Percentiles rank a stretch among this genome's conserved stretches.
phyloP scores from a whole-genome alignment of 2,797 vertebrate species.

The Scyliorhinus canicula region DNA sequence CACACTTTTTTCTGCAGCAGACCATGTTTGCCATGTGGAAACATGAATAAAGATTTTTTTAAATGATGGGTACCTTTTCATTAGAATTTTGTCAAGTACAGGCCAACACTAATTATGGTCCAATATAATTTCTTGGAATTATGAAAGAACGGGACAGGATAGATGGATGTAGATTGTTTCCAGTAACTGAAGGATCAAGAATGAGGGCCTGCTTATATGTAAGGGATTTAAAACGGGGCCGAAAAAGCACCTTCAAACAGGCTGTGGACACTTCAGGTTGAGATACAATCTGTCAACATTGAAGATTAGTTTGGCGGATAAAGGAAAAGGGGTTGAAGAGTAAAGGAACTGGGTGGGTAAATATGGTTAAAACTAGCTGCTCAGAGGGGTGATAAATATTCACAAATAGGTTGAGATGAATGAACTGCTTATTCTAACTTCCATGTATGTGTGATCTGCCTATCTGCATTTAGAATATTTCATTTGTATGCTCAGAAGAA shows the following conservation, averaged over 20 bases:
- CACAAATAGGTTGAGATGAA: neutral
- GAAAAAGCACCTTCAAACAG: neutral
- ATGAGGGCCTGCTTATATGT: neutral
- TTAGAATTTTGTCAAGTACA: no score
- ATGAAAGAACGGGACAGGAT: no score
- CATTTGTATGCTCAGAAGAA: neutral
- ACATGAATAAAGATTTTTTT: no score
- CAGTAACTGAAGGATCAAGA: no score
- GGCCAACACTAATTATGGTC: no score
- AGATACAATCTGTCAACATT: neutral
- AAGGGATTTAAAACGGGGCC: neutral
- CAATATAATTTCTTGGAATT: no score
- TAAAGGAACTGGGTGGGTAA: neutral
- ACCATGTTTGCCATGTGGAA: no score
- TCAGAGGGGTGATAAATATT: neutral
- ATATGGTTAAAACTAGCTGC: neutral
- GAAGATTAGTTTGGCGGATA: neutral
- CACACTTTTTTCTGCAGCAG: no score
- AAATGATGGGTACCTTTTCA: no score
- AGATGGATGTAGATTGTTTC: no score
- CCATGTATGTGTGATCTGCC: neutral
- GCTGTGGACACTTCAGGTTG: neutral
- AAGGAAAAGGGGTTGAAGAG: neutral
- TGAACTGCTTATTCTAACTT: neutral
- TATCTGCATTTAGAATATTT: neutral